Conservation (phyloP, 2,888 invertebrate species). For the Branchipolynoe longqiensis region DNA sequence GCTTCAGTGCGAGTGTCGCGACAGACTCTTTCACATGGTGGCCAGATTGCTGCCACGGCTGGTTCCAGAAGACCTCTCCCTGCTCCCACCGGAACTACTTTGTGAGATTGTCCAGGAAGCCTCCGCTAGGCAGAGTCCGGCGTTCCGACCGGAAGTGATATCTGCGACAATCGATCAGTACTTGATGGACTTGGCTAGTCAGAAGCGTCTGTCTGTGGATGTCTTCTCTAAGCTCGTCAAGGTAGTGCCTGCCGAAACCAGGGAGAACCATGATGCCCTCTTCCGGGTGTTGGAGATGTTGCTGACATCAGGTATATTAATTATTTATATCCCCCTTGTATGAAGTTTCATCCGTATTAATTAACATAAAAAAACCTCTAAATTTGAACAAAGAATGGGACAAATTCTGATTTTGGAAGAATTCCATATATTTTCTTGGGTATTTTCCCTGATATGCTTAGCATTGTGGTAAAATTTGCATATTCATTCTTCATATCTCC, state of each 20-base stretch:
- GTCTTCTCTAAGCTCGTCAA: conserved; percentile 76
- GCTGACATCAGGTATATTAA: conserved; percentile 74
- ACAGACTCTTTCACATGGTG: conserved; percentile 73
- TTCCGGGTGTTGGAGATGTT: conserved; percentile 77
- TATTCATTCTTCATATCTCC: too few species aligned
- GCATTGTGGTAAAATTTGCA: too few species aligned
- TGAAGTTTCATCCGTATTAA: too few species aligned
- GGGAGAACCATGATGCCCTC: conserved; percentile 75
- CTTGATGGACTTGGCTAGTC: conserved; percentile 75
- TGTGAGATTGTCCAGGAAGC: conserved; percentile 68
- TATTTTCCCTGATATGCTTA: too few species aligned
- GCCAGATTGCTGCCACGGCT: conserved; percentile 68
- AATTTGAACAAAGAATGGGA: too few species aligned
- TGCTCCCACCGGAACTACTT: conserved; percentile 76
- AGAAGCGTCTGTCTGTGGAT: conserved; percentile 76
- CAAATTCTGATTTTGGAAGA: too few species aligned
- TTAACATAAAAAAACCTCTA: too few species aligned
- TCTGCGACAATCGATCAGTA: conserved; percentile 75
- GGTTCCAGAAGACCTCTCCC: conserved; percentile 71
- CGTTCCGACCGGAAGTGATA: conserved; percentile 47
- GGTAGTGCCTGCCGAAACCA: conserved; percentile 73
- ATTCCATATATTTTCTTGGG: too few species aligned
- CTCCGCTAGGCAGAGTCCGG: conserved; percentile 8
- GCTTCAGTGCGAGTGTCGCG: conserved; percentile 69
- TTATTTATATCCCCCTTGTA: too few species aligned